These are phyloP conservation scores for Holocentrus rufus DNA, from an alignment of 2,797 vertebrate species.

Conservation along the genomic window DNA sequence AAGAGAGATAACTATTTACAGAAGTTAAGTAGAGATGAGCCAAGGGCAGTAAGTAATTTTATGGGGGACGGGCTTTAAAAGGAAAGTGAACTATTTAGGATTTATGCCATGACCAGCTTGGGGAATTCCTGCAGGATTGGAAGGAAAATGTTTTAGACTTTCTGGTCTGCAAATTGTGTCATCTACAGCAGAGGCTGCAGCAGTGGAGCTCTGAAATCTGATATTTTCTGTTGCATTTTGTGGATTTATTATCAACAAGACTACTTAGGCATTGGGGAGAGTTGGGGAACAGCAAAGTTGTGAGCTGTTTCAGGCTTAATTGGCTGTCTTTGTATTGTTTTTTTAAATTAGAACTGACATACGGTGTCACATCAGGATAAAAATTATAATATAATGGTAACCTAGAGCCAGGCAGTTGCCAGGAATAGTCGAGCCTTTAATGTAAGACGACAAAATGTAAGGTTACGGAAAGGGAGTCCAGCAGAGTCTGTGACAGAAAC, in stretches of 20 bases:
- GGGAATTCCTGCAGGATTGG: constrained; percentile 23
- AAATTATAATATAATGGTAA: not conserved
- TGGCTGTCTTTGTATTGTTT: constrained; percentile 8
- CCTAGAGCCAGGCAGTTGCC: not conserved
- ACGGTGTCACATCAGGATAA: no score
- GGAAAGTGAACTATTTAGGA: constrained; percentile 5
- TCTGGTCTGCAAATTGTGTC: constrained; percentile 17
- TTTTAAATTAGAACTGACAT: constrained; percentile 34
- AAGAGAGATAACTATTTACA: not conserved
- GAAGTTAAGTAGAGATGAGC: not conserved
- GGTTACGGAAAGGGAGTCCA: not conserved
- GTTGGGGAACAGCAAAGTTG: constrained; percentile 22
- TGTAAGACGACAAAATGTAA: constrained; percentile 18
- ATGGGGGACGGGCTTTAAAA: constrained; percentile 3
- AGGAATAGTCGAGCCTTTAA: constrained; percentile 4
- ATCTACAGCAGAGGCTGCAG: constrained; percentile 18
- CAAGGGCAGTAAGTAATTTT: not conserved
- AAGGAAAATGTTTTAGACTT: constrained; percentile 3
- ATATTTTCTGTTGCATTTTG: constrained; percentile 6
- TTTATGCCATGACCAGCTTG: not conserved
- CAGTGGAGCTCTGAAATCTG: constrained; percentile 9
- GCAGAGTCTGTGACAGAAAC: not conserved
- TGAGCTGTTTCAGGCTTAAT: constrained; percentile 16
- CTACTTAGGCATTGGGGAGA: constrained; percentile 37
- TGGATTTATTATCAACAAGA: constrained; percentile 28